Percentiles rank a stretch among this genome's conserved stretches.
These are phyloP conservation scores for Novumbra hubbsi DNA, from an alignment of 2,797 vertebrate genomes.

Conservation along the genomic window DNA sequence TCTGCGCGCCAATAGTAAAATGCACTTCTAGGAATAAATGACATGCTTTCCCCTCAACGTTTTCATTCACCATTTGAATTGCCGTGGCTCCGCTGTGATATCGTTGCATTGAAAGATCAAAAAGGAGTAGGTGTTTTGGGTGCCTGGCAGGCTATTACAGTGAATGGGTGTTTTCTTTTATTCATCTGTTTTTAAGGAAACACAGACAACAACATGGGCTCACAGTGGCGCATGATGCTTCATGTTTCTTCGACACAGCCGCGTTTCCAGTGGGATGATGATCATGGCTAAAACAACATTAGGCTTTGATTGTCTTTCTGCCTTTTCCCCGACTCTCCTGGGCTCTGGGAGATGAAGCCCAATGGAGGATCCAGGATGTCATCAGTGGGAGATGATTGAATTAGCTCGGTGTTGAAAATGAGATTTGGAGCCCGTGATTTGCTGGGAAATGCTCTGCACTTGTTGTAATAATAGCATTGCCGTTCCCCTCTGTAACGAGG, in stretches of 20 bases:
- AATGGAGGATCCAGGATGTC: slow-evolving; percentile 27
- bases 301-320: slow-evolving; percentile 17
- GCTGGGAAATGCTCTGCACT: slow-evolving; percentile 51
- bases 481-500: neutral
- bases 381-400: slow-evolving; percentile 58
- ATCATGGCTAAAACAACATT: slow-evolving; percentile 54
- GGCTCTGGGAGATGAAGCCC: slow-evolving; percentile 9
- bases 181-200: slow-evolving; percentile 30
- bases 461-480: slow-evolving; percentile 49
- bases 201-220: slow-evolving; percentile 11
- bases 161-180: slow-evolving; percentile 36
- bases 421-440: slow-evolving; percentile 44
- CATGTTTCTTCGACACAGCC: slow-evolving; percentile 52
- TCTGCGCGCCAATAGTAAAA: slow-evolving; percentile 9
- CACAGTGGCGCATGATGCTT: slow-evolving; percentile 12
- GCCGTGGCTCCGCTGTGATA: slow-evolving; percentile 35
- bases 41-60: slow-evolving; percentile 23
- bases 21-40: slow-evolving; percentile 16
- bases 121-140: slow-evolving; percentile 32
- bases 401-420: slow-evolving; percentile 60
- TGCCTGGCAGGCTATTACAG: slow-evolving; percentile 55
- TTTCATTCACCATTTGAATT: slow-evolving; percentile 35
- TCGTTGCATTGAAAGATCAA: slow-evolving; percentile 46
- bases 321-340: slow-evolving; percentile 7
- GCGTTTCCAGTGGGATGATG: slow-evolving; percentile 51